phyloP scores from a whole-genome alignment of 1,140 invertebrate species.

The Euglossa dilemma region DNA sequence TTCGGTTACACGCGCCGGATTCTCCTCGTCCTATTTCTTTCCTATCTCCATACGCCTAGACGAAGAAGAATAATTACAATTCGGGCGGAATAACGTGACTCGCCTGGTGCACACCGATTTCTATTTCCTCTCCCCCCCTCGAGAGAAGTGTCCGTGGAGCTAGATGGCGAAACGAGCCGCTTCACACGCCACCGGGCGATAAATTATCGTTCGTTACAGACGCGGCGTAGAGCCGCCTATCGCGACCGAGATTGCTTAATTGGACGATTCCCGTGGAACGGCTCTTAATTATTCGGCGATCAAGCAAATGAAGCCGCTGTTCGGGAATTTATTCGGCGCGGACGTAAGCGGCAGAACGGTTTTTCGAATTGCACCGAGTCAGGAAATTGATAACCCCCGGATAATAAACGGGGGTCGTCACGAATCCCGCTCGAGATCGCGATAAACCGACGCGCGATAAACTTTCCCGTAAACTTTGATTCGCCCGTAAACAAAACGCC shows the following conservation, averaged over 20 bases:
- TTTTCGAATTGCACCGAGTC: neutral
- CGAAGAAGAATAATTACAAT: constrained; percentile 2
- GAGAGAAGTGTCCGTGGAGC: neutral
- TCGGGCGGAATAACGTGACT: constrained; percentile 1
- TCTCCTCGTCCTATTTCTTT: neutral
- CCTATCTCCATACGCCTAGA: neutral
- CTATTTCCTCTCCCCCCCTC: neutral
- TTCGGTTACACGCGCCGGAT: neutral
- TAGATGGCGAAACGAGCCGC: constrained; percentile 1
- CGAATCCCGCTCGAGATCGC: neutral
- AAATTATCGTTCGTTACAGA: constrained; percentile 23
- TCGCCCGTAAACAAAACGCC: neutral
- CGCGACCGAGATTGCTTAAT: constrained; percentile 24
- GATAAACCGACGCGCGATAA: neutral
- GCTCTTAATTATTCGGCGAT: constrained; percentile 30
- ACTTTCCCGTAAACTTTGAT: neutral
- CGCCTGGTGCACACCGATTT: constrained; percentile 4
- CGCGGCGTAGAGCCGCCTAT: constrained; percentile 1
- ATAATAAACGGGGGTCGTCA: neutral
- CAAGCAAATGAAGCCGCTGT: constrained; percentile 3
- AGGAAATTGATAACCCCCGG: constrained; percentile 5
- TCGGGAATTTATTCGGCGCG: constrained; percentile 7
- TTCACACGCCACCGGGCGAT: constrained; percentile 9
- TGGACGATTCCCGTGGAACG: constrained; percentile 16
- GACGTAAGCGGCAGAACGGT: neutral